A percentile compares a stretch with the other conserved stretches of the same genome.
These are phyloP conservation scores for Anarsia innoxiella DNA, from an alignment of 2,888 invertebrate genomes.

Conservation along the genomic window DNA sequence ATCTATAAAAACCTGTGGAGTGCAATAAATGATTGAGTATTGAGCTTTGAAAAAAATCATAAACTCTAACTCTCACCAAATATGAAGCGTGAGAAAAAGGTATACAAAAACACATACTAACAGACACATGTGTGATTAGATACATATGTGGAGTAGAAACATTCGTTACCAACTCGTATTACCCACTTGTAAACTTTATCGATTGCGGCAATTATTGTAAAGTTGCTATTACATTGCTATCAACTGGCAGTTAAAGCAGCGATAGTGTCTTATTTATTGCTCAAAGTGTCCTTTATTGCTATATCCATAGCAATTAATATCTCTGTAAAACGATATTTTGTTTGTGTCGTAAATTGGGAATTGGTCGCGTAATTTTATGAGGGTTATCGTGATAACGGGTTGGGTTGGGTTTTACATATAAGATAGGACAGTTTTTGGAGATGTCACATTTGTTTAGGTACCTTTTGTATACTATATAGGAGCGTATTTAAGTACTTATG, in stretches of 20 bases:
- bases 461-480: too few species aligned
- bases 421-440: too few species aligned
- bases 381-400: conserved; percentile 54
- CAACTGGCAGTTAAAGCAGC: conserved; percentile 29
- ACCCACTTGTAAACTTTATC: conserved; percentile 28
- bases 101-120: too few species aligned
- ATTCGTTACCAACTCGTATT: conserved; percentile 3
- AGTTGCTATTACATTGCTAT: conserved; percentile 32
- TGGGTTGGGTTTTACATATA: conserved; percentile 25
- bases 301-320: conserved; percentile 45
- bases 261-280: conserved; percentile 53
- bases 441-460: too few species aligned
- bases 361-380: conserved; percentile 53
- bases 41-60: too few species aligned
- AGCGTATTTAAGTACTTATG: too few species aligned
- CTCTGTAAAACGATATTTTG: conserved; percentile 55
- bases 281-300: conserved; percentile 48
- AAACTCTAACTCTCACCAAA: too few species aligned
- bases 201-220: conserved; percentile 33
- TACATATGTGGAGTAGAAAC: too few species aligned
- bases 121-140: too few species aligned
- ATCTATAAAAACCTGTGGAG: too few species aligned
- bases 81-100: too few species aligned
- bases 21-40: too few species aligned
- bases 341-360: conserved; percentile 43